phyloP scores from a whole-genome alignment of 2,113 vertebrate genomes.

The Rhabdornis inornatus region DNA sequence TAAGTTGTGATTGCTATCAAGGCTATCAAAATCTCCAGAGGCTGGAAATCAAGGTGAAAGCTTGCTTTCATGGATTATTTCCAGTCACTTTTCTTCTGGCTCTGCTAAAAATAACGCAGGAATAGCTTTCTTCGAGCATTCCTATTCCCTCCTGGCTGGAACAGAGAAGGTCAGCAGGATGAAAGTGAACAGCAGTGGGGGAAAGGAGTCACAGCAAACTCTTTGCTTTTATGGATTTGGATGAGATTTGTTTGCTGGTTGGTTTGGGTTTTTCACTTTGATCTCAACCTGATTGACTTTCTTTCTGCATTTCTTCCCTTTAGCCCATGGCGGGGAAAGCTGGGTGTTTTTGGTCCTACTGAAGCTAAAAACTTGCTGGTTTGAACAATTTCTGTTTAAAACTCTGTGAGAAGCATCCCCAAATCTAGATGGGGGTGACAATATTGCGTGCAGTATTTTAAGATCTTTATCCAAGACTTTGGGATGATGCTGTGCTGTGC shows the following conservation, averaged over 20 bases:
- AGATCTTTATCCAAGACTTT: not conserved
- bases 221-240: not conserved
- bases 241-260: not conserved
- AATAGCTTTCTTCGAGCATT: conserved; percentile 36
- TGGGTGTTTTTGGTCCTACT: not conserved
- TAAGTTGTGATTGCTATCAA: conserved; percentile 46
- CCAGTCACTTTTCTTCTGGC: conserved; percentile 47
- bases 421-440: not conserved
- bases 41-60: conserved; percentile 57
- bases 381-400: not conserved
- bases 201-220: not conserved
- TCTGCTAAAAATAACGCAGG: conserved; percentile 48
- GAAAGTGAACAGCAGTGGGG: not conserved
- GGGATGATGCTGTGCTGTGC: not conserved
- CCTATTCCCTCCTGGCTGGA: conserved; percentile 32
- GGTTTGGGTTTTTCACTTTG: not conserved
- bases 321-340: not conserved
- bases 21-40: conserved; percentile 27
- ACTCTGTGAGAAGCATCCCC: not conserved
- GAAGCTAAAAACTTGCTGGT: not conserved
- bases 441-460: not conserved
- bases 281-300: not conserved
- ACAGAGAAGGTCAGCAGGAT: conserved; percentile 44
- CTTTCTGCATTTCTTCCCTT: not conserved
- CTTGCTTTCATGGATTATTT: conserved; percentile 54